These are phyloP conservation scores for Trissolcus japonicus DNA, from an alignment of 2,888 invertebrate genomes.

Conservation along the genomic window DNA sequence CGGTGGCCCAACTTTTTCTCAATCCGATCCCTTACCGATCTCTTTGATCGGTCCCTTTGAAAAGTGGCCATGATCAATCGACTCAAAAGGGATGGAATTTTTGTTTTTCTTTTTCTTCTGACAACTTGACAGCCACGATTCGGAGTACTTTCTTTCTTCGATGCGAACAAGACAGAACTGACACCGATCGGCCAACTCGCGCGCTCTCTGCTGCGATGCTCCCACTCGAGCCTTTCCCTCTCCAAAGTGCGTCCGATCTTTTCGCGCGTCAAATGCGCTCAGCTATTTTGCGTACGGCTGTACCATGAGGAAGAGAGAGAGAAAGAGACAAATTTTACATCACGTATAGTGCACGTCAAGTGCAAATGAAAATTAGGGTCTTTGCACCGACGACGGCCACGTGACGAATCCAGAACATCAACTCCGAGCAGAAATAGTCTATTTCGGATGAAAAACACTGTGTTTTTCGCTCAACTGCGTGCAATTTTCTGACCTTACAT, in stretches of 20 bases:
- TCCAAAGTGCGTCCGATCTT: constrained; percentile 33
- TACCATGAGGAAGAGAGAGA: background rate
- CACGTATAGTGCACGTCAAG: background rate
- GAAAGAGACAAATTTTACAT: background rate
- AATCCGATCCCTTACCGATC: constrained; percentile 5
- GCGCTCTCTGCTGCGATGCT: constrained; percentile 28
- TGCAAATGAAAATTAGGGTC: constrained; percentile 20
- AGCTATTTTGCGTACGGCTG: constrained; percentile 13
- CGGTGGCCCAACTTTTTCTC: background rate
- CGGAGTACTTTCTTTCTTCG: background rate
- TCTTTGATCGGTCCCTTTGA: background rate
- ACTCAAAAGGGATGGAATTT: too few species aligned
- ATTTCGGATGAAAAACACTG: too few species aligned
- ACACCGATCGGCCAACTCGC: constrained; percentile 38
- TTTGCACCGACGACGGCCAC: constrained; percentile 13
- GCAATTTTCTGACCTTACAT: too few species aligned
- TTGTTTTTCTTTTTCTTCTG: too few species aligned
- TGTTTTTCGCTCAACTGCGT: too few species aligned
- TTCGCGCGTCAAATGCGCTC: constrained; percentile 3
- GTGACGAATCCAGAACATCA: background rate
- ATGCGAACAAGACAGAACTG: constrained; percentile 42
- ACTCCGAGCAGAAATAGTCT: constrained; percentile 3
- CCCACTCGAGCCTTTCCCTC: constrained; percentile 44
- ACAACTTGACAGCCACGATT: background rate
- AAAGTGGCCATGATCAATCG: background rate